phyloP scores from a whole-genome alignment of 2,797 vertebrate species.

The Malacoraja senta region DNA sequence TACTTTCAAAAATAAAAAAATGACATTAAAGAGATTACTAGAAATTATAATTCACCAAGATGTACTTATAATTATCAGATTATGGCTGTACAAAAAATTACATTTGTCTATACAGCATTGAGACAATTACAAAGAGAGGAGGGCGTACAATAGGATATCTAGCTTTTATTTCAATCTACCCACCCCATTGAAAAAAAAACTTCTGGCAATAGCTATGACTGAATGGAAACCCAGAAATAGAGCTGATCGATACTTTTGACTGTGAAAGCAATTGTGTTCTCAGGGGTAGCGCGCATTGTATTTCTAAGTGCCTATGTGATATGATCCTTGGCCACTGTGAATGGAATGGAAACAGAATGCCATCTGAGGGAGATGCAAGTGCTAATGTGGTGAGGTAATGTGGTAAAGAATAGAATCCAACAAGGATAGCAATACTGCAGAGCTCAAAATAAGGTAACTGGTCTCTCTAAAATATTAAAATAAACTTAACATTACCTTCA shows the following conservation, averaged over 20 bases:
- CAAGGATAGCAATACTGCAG: constrained; percentile 56
- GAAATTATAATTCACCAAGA: not conserved
- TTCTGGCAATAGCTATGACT: constrained; percentile 46
- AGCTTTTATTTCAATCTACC: constrained; percentile 36
- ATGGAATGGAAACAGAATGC: constrained; percentile 73
- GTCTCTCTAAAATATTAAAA: constrained; percentile 34
- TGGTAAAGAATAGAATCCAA: constrained; percentile 62
- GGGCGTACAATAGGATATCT: not conserved
- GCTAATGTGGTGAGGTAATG: constrained; percentile 67
- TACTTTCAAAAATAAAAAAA: not conserved
- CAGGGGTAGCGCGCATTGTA: constrained; percentile 79
- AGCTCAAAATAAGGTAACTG: constrained; percentile 60
- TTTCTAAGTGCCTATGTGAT: constrained; percentile 82
- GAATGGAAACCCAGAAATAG: constrained; percentile 87
- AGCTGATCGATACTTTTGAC: constrained; percentile 81
- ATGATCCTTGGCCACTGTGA: constrained; percentile 69
- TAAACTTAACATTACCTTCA: constrained; percentile 10
- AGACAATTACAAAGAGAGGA: not conserved
- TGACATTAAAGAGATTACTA: not conserved
- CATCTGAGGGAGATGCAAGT: constrained; percentile 59
- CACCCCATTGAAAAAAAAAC: constrained; percentile 50
- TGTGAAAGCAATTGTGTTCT: constrained; percentile 75
- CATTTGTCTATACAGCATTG: not conserved
- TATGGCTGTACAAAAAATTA: too few relatives aligned
- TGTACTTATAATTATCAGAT: not conserved